phyloP scores from a whole-genome alignment of 2,888 invertebrate species.

The Stictocephala bisonia region DNA sequence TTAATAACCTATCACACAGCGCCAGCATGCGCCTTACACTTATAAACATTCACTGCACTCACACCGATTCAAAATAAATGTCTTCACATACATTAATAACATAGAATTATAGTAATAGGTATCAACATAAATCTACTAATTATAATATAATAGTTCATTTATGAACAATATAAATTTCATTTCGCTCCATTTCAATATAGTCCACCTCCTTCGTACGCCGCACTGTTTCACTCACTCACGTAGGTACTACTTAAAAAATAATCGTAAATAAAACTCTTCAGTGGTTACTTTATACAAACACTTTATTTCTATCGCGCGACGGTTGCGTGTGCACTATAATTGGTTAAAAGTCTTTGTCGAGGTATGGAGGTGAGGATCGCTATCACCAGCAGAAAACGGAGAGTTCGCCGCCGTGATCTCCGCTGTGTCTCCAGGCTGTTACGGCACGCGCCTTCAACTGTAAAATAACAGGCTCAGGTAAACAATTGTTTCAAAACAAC shows the following conservation, averaged over 20 bases:
- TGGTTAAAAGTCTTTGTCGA: conserved; percentile 30
- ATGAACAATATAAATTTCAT: conserved; percentile 32
- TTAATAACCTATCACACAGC: conserved; percentile 42
- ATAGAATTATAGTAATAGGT: conserved; percentile 42
- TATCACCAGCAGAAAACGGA: conserved; percentile 85
- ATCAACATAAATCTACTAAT: conserved; percentile 31
- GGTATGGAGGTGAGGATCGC: background rate
- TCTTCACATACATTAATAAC: conserved; percentile 41
- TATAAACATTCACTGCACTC: conserved; percentile 42
- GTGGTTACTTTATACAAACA: conserved; percentile 10
- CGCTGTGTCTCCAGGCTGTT: conserved; percentile 79
- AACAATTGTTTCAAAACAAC: too few species aligned
- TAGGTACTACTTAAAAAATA: conserved; percentile 32
- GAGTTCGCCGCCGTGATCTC: conserved; percentile 78
- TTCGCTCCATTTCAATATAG: conserved; percentile 40
- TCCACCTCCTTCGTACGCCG: conserved; percentile 27
- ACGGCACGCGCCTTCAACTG: conserved; percentile 82
- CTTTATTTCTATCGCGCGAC: conserved; percentile 11
- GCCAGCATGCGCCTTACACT: conserved; percentile 21
- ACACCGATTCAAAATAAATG: conserved; percentile 41
- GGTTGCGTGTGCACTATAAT: conserved; percentile 25
- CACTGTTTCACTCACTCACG: conserved; percentile 10
- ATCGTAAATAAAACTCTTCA: conserved; percentile 16
- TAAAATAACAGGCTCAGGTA: conserved; percentile 63
- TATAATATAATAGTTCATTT: conserved; percentile 28